These are phyloP conservation scores for Pandemis heparana DNA, from an alignment of 2,888 invertebrate species.

Conservation along the genomic window DNA sequence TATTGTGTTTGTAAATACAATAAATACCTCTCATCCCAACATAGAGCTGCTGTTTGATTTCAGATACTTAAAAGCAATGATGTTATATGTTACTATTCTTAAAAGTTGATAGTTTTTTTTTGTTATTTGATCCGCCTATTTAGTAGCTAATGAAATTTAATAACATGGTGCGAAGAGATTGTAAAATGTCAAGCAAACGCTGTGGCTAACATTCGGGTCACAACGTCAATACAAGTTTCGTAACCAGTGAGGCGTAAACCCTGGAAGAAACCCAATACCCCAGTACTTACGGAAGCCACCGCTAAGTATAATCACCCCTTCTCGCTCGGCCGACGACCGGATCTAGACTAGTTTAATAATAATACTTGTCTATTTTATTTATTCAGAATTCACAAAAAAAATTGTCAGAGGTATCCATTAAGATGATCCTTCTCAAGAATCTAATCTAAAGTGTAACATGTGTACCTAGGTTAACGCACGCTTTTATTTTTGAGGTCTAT, in stretches of 20 bases:
- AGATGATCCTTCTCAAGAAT: not conserved
- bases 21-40: no score
- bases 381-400: not conserved
- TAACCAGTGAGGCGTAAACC: conserved; percentile 60
- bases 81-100: no score
- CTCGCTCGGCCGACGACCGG: conserved; percentile 38
- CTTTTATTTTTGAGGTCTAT: not conserved
- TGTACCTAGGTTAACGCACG: not conserved
- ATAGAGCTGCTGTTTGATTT: no score
- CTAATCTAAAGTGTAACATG: not conserved
- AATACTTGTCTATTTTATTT: not conserved
- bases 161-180: conserved; percentile 29
- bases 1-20: no score
- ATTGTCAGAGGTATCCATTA: not conserved
- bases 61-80: no score
- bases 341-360: conserved; percentile 31
- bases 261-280: conserved; percentile 55
- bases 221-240: conserved; percentile 42
- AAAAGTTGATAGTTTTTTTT: no score
- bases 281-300: conserved; percentile 73
- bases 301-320: conserved; percentile 34
- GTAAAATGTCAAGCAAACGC: conserved; percentile 27
- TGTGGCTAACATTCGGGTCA: conserved; percentile 42
- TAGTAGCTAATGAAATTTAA: conserved; percentile 24
- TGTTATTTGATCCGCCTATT: not conserved